These are phyloP conservation scores for Cremastinae sp. DNA, from an alignment of 2,888 invertebrate species.

Conservation along the genomic window DNA sequence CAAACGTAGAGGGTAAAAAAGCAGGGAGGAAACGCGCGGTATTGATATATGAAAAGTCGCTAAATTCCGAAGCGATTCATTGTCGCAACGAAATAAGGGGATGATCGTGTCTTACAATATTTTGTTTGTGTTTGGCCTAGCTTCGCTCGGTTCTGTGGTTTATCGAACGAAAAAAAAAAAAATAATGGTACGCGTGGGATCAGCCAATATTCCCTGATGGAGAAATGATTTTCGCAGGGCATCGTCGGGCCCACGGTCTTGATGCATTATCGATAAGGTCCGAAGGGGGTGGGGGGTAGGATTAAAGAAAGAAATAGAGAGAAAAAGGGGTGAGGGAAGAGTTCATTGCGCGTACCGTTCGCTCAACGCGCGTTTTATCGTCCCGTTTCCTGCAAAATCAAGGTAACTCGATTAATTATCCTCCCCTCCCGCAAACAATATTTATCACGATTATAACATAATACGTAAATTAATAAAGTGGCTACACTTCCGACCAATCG, in stretches of 20 bases:
- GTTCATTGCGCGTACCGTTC: conserved; percentile 35
- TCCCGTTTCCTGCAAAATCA: conserved; percentile 65
- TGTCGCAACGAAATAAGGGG: too few relatives aligned
- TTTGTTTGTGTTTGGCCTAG: too few relatives aligned
- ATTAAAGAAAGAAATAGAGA: too few relatives aligned
- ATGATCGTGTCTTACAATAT: too few relatives aligned
- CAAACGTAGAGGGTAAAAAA: too few relatives aligned
- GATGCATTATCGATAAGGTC: conserved; percentile 49
- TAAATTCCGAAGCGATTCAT: too few relatives aligned
- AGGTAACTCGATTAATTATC: conserved; percentile 62
- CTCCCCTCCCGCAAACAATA: conserved; percentile 1
- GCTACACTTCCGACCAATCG: conserved; percentile 46
- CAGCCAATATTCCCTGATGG: conserved; percentile 14
- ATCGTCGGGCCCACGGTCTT: conserved; percentile 33
- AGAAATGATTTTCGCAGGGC: conserved; percentile 33
- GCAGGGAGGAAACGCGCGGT: too few relatives aligned
- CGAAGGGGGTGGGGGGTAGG: too few relatives aligned
- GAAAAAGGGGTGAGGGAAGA: too few relatives aligned
- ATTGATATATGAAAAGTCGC: too few relatives aligned
- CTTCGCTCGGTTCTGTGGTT: not conserved
- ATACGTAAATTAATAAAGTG: conserved; percentile 40
- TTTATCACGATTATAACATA: conserved; percentile 3
- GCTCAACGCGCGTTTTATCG: conserved; percentile 50
- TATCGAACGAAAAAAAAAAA: not conserved
- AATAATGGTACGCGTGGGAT: not conserved